phyloP scores from a whole-genome alignment of 2,113 vertebrate species.

The Channa maculata region DNA sequence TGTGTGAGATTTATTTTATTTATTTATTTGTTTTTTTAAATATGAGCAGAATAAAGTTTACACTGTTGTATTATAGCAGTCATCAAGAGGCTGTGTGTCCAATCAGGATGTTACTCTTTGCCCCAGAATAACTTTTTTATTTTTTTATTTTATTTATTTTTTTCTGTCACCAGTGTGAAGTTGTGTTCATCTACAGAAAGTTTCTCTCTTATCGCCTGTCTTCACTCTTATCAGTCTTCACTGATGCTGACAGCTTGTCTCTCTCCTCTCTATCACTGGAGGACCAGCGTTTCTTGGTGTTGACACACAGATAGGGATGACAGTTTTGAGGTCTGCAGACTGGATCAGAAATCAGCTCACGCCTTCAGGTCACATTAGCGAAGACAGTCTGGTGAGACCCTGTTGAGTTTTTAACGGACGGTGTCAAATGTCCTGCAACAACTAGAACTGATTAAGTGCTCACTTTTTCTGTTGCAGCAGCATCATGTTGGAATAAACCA shows the following conservation, averaged over 20 bases:
- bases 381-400: neutral
- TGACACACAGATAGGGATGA: conserved; percentile 33
- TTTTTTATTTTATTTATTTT: conserved; percentile 3
- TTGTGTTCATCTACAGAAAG: neutral
- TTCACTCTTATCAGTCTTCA: neutral
- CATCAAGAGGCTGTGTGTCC: neutral
- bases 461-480: no score
- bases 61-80: neutral
- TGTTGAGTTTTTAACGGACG: neutral
- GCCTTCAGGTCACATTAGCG: conserved; percentile 9
- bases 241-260: conserved; percentile 27
- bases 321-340: conserved; percentile 29
- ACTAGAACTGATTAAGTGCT: neutral
- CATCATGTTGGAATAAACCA: neutral
- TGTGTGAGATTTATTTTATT: no score
- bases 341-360: conserved; percentile 28
- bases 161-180: conserved; percentile 1
- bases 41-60: neutral
- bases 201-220: conserved; percentile 25
- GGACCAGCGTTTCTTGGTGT: conserved; percentile 19
- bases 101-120: neutral
- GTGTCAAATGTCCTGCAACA: neutral
- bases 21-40: neutral
- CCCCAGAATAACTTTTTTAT: neutral
- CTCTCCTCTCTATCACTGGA: neutral